Evolutionary conservation across 2,797 vertebrate genomes (phyloP).

Genomic region (Megalops cyprinoides): DNA sequence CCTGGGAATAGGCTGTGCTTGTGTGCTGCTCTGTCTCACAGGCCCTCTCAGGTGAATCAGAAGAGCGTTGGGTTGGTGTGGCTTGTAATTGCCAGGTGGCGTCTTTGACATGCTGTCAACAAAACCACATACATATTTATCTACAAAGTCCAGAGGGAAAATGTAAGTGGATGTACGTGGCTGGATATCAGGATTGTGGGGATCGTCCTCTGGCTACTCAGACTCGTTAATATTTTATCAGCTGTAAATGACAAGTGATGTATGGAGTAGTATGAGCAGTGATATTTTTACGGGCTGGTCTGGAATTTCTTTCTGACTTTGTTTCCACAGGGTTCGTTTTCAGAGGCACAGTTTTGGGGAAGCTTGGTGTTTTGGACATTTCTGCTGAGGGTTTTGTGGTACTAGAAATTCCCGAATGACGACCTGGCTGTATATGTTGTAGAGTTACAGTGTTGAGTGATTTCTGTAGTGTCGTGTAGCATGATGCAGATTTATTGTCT

Average conservation of each 20-base stretch:
- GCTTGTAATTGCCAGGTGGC: conserved; percentile 23
- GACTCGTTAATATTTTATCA: conserved; percentile 16
- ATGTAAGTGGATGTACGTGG: conserved; percentile 36
- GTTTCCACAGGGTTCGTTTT: background rate
- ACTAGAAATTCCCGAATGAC: background rate
- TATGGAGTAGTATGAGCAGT: background rate
- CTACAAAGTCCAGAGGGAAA: conserved; percentile 23
- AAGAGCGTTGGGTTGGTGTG: background rate
- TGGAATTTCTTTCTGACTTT: background rate
- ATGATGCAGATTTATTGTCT: too few relatives aligned
- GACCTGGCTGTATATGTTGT: background rate
- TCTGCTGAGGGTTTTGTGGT: background rate
- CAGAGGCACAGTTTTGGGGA: background rate
- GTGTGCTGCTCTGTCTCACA: background rate
- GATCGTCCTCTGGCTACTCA: background rate
- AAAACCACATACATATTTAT: conserved; percentile 53
- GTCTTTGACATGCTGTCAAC: conserved; percentile 48
- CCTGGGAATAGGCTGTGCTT: background rate
- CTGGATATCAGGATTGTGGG: conserved; percentile 18
- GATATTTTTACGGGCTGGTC: background rate
- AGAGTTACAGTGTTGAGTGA: background rate
- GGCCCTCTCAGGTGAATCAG: background rate
- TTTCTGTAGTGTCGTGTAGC: too few relatives aligned
- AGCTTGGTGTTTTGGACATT: background rate
- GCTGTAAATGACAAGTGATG: background rate